phyloP scores from a whole-genome alignment of 2,797 vertebrate genomes.

The Ammospiza maritima region DNA sequence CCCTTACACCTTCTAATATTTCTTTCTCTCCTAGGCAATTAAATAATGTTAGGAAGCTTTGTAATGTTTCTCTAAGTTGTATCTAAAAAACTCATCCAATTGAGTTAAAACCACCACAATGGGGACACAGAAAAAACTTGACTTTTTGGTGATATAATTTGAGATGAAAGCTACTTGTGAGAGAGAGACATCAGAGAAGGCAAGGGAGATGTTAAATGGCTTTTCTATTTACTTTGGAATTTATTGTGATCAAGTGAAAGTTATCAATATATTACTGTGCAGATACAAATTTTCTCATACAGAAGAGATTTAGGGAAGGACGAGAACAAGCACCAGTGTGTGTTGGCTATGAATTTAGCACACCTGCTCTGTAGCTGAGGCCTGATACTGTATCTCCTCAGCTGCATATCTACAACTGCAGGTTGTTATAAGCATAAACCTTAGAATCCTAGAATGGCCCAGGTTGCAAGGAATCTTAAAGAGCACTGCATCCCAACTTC shows the following conservation, averaged over 20 bases:
- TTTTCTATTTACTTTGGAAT: not conserved
- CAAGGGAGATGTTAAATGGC: not conserved
- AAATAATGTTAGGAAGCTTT: not conserved
- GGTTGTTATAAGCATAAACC: not conserved
- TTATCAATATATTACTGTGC: not conserved
- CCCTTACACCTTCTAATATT: not conserved
- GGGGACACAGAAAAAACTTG: not conserved
- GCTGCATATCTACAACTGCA: not conserved
- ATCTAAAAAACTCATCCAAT: not conserved
- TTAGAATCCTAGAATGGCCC: not conserved
- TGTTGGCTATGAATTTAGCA: not conserved
- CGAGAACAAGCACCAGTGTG: not conserved
- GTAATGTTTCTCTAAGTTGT: not conserved
- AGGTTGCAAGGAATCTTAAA: not conserved
- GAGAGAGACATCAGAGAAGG: not conserved
- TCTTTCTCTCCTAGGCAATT: not conserved
- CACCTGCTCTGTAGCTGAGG: not conserved
- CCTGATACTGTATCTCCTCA: not conserved
- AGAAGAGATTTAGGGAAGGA: not conserved
- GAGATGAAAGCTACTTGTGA: not conserved
- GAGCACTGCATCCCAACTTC: not conserved
- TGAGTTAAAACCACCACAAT: not conserved
- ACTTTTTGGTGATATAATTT: not conserved
- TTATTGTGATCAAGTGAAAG: not conserved
- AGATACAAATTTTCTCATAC: not conserved